A percentile compares a stretch with the other conserved stretches of the same genome.
Conservation (phyloP, 2,113 vertebrate species). For the Chiloscyllium plagiosum region DNA sequence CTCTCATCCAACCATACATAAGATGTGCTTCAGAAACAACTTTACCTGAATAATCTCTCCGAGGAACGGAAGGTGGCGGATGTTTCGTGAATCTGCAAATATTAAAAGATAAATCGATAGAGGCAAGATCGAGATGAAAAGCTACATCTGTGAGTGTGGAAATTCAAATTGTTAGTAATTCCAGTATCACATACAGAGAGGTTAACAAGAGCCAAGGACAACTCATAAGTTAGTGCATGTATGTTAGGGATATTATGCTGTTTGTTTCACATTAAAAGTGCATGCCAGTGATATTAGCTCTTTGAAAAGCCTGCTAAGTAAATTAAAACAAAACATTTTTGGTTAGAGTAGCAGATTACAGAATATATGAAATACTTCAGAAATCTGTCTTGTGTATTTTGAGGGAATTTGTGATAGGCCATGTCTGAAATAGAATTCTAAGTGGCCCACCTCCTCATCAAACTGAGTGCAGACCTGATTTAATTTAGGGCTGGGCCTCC, state of each 20-base stretch:
- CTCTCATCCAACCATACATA: background rate
- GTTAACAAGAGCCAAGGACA: background rate
- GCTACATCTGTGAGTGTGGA: background rate
- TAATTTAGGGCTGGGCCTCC: background rate
- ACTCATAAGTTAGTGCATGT: background rate
- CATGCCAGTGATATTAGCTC: background rate
- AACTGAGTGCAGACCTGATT: background rate
- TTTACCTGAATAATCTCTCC: constrained; percentile 30
- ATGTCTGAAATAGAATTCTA: too few species aligned
- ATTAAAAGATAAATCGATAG: background rate
- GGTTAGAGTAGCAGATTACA: background rate
- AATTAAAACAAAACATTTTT: background rate
- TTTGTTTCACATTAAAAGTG: background rate
- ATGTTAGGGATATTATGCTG: background rate
- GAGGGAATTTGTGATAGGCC: background rate
- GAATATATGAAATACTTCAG: background rate
- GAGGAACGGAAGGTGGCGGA: constrained; percentile 12
- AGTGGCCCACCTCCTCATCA: background rate
- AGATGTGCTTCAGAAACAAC: background rate
- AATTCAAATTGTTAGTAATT: constrained; percentile 26
- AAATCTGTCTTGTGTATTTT: background rate
- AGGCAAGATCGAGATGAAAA: background rate
- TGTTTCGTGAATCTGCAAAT: constrained; percentile 13
- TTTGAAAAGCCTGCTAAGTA: background rate
- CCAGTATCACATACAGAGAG: background rate